Conservation (phyloP, 2,797 vertebrate genomes). For the Heliangelus exortis region DNA sequence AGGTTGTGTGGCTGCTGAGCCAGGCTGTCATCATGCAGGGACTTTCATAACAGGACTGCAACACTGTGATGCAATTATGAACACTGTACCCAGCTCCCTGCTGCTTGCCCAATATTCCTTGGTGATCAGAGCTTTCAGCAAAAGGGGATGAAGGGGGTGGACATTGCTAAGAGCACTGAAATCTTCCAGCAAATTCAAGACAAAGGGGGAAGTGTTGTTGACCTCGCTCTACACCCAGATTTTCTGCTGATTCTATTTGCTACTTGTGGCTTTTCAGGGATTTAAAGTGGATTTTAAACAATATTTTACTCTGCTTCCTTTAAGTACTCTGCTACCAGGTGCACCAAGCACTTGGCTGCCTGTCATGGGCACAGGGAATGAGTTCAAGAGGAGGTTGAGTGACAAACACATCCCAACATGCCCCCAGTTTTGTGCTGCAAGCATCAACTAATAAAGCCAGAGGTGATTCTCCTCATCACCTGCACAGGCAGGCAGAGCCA, state of each 20-base stretch:
- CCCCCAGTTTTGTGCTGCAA: not conserved
- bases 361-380: rapidly evolving
- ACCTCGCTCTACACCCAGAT: not conserved
- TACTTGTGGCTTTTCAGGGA: not conserved
- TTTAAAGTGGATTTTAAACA: not conserved
- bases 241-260: not conserved
- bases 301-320: not conserved
- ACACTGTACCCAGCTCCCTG: not conserved
- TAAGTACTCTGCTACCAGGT: not conserved
- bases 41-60: not conserved
- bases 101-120: not conserved
- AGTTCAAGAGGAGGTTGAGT: not conserved
- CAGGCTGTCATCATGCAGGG: not conserved
- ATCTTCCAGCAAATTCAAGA: not conserved
- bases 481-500: not conserved
- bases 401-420: not conserved
- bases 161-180: not conserved
- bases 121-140: not conserved
- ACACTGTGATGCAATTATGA: not conserved
- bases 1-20: not conserved
- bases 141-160: not conserved
- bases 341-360: not conserved
- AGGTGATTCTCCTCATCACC: not conserved
- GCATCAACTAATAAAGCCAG: not conserved
- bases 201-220: not conserved